A percentile compares a stretch with the other conserved stretches of the same genome.
Evolutionary conservation across 2,888 invertebrate species (phyloP).

Genomic region (Chaetogeoica ovagalla): DNA sequence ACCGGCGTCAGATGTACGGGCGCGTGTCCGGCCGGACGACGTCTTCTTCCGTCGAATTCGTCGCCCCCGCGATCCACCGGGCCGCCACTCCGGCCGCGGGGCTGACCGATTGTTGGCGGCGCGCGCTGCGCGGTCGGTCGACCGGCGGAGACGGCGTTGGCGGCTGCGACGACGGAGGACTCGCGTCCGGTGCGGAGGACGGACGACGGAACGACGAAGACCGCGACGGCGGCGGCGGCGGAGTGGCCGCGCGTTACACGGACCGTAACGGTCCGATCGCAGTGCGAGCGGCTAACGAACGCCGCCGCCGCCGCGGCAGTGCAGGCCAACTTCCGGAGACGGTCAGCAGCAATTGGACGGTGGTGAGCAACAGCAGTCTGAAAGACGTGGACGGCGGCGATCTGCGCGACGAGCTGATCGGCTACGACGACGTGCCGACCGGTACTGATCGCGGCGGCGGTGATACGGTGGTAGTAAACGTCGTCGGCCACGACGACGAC

Average conservation of each 20-base stretch:
- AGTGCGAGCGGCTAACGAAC: slow-evolving; percentile 26
- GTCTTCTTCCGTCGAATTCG: slow-evolving; percentile 56
- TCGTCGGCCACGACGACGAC: neutral
- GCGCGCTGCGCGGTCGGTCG: slow-evolving; percentile 3
- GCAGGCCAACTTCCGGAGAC: slow-evolving; percentile 55
- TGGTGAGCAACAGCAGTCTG: slow-evolving; percentile 75
- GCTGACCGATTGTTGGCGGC: neutral
- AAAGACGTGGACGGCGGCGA: slow-evolving; percentile 72
- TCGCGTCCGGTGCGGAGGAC: neutral
- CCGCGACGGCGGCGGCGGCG: slow-evolving; percentile 57
- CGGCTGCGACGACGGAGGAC: neutral
- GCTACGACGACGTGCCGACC: slow-evolving; percentile 69
- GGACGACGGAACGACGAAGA: slow-evolving; percentile 37
- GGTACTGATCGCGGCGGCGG: slow-evolving; percentile 58
- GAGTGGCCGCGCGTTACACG: no score
- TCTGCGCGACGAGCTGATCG: slow-evolving; percentile 70
- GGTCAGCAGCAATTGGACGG: slow-evolving; percentile 58
- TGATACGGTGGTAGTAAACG: no score
- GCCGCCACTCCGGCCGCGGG: neutral
- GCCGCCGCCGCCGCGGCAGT: neutral
- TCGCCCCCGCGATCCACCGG: neutral
- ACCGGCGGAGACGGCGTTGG: neutral
- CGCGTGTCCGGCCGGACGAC: neutral
- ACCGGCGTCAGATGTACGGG: slow-evolving; percentile 55
- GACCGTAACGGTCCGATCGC: slow-evolving; percentile 55